These are phyloP conservation scores for Streptopelia turtur DNA, from an alignment of 2,797 vertebrate species.

Conservation along the genomic window DNA sequence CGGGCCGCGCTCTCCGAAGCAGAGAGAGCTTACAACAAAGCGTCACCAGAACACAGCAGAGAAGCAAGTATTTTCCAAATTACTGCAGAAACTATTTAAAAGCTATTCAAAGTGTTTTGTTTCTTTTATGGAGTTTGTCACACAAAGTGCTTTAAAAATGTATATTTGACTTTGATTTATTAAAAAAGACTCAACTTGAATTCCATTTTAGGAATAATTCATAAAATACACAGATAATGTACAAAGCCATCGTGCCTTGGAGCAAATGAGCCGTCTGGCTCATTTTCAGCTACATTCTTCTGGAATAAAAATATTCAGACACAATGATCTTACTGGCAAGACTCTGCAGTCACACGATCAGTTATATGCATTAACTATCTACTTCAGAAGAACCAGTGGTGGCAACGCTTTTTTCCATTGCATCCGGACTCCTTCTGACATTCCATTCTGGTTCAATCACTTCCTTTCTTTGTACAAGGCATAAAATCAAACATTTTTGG, in stretches of 20 bases:
- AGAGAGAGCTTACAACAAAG: not conserved
- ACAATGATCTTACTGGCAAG: conserved; percentile 33
- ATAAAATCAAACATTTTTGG: conserved; percentile 63
- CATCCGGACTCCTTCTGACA: conserved; percentile 65
- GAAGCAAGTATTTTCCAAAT: not conserved
- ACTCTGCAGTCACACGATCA: not conserved
- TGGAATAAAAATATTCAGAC: conserved; percentile 40
- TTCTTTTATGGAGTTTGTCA: not conserved
- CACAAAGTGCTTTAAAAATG: not conserved
- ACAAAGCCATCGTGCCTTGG: conserved; percentile 5
- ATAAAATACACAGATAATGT: conserved; percentile 22
- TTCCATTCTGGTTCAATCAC: conserved; percentile 72
- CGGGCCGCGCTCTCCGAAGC: rapidly evolving
- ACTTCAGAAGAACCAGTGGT: conserved; percentile 3
- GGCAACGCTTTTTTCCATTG: conserved; percentile 33
- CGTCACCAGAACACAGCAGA: not conserved
- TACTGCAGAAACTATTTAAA: not conserved
- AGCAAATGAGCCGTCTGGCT: conserved; percentile 18
- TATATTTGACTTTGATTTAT: conserved; percentile 9
- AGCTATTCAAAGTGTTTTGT: not conserved
- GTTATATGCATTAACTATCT: conserved; percentile 47
- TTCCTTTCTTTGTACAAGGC: conserved; percentile 68
- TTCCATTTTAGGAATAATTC: conserved; percentile 56
- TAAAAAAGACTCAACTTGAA: conserved; percentile 2
- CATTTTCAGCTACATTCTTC: conserved; percentile 60